Conservation (phyloP, 2,888 invertebrate genomes). For the Dicranocentrus wangi region DNA sequence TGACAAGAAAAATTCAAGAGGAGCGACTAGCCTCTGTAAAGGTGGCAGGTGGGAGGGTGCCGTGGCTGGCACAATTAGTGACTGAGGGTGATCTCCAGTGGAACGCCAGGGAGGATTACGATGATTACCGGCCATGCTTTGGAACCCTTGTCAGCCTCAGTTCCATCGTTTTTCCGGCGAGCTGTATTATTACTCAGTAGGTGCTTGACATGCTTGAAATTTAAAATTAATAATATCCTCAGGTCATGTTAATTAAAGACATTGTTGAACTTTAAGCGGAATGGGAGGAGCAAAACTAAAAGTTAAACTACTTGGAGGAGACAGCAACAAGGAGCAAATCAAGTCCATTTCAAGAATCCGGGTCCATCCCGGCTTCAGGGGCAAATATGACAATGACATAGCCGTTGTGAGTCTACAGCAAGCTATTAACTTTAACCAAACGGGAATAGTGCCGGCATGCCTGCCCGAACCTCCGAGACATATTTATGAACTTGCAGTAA, state of each 20-base stretch:
- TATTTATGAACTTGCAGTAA: too few species aligned
- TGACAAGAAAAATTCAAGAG: slow-evolving; percentile 33
- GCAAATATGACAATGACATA: slow-evolving; percentile 46
- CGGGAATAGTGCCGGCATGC: slow-evolving; percentile 44
- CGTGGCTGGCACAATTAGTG: slow-evolving; percentile 38
- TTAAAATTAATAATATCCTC: neutral
- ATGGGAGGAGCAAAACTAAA: neutral
- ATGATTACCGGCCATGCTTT: slow-evolving; percentile 39
- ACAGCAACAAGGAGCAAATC: neutral
- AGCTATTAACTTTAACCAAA: slow-evolving; percentile 23
- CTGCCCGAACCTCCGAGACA: slow-evolving; percentile 12
- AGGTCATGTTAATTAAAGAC: neutral
- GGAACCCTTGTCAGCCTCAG: slow-evolving; percentile 25
- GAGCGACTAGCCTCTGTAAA: slow-evolving; percentile 35
- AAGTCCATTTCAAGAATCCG: slow-evolving; percentile 10
- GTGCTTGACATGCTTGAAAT: too few species aligned
- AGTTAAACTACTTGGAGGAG: slow-evolving; percentile 26
- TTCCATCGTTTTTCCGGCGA: slow-evolving; percentile 38
- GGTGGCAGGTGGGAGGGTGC: slow-evolving; percentile 30
- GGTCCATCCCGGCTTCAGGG: slow-evolving; percentile 39
- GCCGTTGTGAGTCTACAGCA: slow-evolving; percentile 40
- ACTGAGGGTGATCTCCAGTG: neutral
- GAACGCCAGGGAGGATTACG: neutral
- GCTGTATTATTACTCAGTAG: slow-evolving; percentile 42
- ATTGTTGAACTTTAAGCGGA: too few species aligned